Evolutionary conservation across 1,140 invertebrate genomes (phyloP), one percentile per base, ranked within the genome.

Genomic region (Drosophila pallidifrons): DNA sequence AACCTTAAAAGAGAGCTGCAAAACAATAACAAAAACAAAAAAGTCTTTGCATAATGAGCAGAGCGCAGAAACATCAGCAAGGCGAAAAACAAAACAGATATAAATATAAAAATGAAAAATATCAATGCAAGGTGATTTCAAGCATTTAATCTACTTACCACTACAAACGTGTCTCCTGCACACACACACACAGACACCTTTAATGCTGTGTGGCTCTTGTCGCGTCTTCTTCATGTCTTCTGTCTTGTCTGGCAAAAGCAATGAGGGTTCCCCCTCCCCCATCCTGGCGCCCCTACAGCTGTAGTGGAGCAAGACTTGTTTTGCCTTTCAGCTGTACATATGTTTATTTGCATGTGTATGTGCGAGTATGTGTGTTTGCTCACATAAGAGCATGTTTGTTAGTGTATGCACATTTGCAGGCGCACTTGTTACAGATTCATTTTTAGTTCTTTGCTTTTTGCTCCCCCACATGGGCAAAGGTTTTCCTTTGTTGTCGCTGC

Each of bases 371-470:
- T 51, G 11, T 41, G 30, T 49, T 43, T 51, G n/a, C 38, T 59
- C 57, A 59, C 28, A 49, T 54, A 57, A 57, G 47, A 32, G 20
- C 41, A 38, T 28, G 35, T 65, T 30, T 65, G 32, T 65, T 16
- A 16, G 54, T 38, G 13, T 57, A 35, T 41, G 54, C 52, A 35
- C 32, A 55, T 55, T 52, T 67, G 58, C 51, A 64, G 74, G 41
- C 71, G 57, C 82, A 85, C 82, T 85, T 85, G 82, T 85, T 85
- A 85, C 82, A 87, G 82, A 66, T 79, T 73, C 54, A 64, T 51
- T 75, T 75, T 57, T 43, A 59, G 58, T 51, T 60, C 47, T 59
- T 47, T 49, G 25, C 25, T 13, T 35, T 16, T 13, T 35, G 35
- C 61, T 45, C 51, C 41, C 43, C 71, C 61, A 57, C 74, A 76